A percentile compares a stretch with the other conserved stretches of the same genome.
These are phyloP conservation scores for Melinopterus prodromus DNA, from an alignment of 2,888 invertebrate genomes.

Conservation along the genomic window DNA sequence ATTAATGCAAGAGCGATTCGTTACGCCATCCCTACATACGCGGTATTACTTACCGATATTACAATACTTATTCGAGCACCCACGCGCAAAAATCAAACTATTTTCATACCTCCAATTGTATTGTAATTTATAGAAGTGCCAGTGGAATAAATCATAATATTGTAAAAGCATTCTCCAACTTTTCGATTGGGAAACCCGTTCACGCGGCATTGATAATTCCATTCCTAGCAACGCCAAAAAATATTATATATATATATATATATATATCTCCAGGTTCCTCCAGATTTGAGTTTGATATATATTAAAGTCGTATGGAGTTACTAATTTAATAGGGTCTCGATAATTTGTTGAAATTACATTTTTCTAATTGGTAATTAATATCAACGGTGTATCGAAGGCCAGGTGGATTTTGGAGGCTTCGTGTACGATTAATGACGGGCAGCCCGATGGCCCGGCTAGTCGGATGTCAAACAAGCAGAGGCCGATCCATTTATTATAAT, in stretches of 20 bases:
- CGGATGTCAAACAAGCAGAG: background rate
- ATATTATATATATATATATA: too few species aligned
- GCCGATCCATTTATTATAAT: background rate
- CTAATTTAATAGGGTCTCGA: background rate
- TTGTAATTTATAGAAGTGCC: conserved; percentile 43
- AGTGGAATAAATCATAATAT: conserved; percentile 42
- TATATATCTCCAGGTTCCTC: background rate
- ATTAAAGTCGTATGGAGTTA: background rate
- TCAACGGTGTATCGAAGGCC: background rate
- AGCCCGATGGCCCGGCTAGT: background rate
- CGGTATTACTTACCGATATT: conserved; percentile 39
- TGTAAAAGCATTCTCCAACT: conserved; percentile 32
- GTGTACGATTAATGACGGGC: background rate
- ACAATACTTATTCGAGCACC: conserved; percentile 35
- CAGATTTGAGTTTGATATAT: background rate
- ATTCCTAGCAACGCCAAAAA: conserved; percentile 18
- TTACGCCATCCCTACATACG: conserved; percentile 43
- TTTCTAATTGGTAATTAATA: background rate
- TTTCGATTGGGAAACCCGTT: conserved; percentile 33
- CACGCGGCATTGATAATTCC: conserved; percentile 29
- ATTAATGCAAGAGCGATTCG: conserved; percentile 44
- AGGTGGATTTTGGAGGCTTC: background rate
- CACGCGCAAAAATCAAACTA: conserved; percentile 43
- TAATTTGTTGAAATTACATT: background rate
- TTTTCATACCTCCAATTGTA: conserved; percentile 44